A percentile compares a stretch with the other conserved stretches of the same genome.
These are phyloP conservation scores for Apeltes quadracus DNA, from an alignment of 2,113 vertebrate species.

Conservation along the genomic window DNA sequence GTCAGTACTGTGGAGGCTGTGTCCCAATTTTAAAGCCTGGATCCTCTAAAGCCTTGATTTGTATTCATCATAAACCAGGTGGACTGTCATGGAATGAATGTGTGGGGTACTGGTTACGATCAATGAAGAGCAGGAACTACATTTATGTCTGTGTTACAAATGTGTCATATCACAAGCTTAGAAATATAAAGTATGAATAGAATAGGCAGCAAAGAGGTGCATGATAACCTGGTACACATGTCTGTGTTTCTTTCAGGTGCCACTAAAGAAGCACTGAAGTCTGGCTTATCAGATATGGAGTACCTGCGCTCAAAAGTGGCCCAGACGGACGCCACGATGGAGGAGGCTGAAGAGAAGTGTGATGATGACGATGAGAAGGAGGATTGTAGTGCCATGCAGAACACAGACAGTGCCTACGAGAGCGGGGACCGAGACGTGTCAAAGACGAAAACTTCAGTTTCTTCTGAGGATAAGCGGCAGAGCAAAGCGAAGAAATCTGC, in stretches of 20 bases:
- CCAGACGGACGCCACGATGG: slow-evolving; percentile 50
- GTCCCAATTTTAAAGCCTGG: not conserved
- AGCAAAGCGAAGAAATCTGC: slow-evolving; percentile 46
- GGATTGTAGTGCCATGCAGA: slow-evolving; percentile 21
- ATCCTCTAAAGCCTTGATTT: not conserved
- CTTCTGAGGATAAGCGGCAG: slow-evolving; percentile 23
- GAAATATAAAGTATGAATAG: not conserved
- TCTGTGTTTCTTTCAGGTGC: slow-evolving; percentile 55
- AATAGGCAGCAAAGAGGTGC: not conserved
- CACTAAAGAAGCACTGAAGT: slow-evolving; percentile 75
- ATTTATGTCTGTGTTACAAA: not conserved
- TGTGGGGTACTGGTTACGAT: not conserved
- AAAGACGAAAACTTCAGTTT: slow-evolving; percentile 35
- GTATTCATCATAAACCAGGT: not conserved
- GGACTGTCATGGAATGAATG: not conserved
- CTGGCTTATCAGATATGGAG: slow-evolving; percentile 91
- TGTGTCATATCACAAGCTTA: not conserved
- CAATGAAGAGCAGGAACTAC: not conserved
- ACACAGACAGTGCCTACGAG: slow-evolving; percentile 38
- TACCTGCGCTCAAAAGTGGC: slow-evolving; percentile 93
- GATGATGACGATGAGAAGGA: slow-evolving; percentile 34
- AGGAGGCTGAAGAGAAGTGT: slow-evolving; percentile 36
- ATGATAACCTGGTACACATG: not conserved
- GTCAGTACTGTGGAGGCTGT: not conserved
- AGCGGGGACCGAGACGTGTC: slow-evolving; percentile 29